Conservation (phyloP, 2,888 invertebrate genomes). For the Chalcosyrphus nemorum region DNA sequence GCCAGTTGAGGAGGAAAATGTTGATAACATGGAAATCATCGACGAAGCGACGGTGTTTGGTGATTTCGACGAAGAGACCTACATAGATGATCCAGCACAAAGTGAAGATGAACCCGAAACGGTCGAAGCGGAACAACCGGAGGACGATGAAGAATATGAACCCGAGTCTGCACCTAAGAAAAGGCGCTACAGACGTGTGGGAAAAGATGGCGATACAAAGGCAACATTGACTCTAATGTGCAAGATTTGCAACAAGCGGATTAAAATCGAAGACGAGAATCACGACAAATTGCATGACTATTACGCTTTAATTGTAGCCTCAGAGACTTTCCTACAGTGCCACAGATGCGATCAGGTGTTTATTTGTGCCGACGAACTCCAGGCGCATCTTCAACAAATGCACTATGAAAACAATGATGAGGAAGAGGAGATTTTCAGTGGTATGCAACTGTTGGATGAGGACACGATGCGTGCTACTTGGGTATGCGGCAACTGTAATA, state of each 20-base stretch:
- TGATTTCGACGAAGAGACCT: conserved; percentile 55
- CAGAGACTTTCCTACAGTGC: conserved; percentile 47
- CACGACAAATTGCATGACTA: conserved; percentile 61
- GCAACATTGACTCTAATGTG: conserved; percentile 48
- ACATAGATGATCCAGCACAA: conserved; percentile 32
- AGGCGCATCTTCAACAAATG: conserved; percentile 37
- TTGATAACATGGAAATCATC: conserved; percentile 41
- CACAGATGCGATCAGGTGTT: conserved; percentile 46
- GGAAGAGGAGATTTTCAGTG: conserved; percentile 41
- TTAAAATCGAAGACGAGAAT: conserved; percentile 56
- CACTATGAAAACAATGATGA: conserved; percentile 48
- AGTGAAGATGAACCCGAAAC: conserved; percentile 24
- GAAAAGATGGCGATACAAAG: conserved; percentile 51
- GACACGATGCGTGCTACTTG: conserved; percentile 18
- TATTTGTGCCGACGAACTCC: conserved; percentile 46
- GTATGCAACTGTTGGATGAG: conserved; percentile 55
- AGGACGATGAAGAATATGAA: conserved; percentile 27
- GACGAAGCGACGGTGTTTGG: conserved; percentile 45
- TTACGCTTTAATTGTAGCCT: conserved; percentile 38
- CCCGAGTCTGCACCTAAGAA: conserved; percentile 24
- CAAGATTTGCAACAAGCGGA: conserved; percentile 65
- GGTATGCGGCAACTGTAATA: conserved; percentile 54
- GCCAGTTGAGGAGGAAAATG: conserved; percentile 1
- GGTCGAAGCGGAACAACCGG: background rate
- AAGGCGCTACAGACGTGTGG: conserved; percentile 27